A percentile compares a stretch with the other conserved stretches of the same genome.
These are phyloP conservation scores for Nomada fucata DNA, from an alignment of 2,888 invertebrate species.

Conservation along the genomic window DNA sequence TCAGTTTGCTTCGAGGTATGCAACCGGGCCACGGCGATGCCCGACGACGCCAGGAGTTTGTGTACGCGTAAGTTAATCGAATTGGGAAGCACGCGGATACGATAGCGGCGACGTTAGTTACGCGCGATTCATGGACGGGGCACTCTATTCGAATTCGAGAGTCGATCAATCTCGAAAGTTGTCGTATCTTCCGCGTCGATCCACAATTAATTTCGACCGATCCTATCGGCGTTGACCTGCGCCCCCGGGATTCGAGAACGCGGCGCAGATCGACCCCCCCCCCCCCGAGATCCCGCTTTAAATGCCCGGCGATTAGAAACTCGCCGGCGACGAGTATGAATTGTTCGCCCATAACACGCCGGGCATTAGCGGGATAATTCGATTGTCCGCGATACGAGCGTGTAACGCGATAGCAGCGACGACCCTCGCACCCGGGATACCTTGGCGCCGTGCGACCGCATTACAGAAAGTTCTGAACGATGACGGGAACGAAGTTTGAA, in stretches of 20 bases:
- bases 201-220: neutral
- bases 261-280: too few species aligned
- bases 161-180: neutral
- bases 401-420: conserved; percentile 39
- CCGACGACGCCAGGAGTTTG: too few species aligned
- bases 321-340: neutral
- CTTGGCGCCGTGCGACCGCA: conserved; percentile 44
- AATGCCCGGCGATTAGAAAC: neutral
- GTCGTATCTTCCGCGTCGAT: neutral
- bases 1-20: neutral
- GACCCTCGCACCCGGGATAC: conserved; percentile 43
- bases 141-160: neutral
- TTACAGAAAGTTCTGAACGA: conserved; percentile 55
- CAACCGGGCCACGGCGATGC: too few species aligned
- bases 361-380: conserved; percentile 39
- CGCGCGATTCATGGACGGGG: neutral
- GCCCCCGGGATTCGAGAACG: neutral
- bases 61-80: neutral
- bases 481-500: conserved; percentile 47
- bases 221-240: neutral
- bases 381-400: conserved; percentile 27
- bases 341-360: too few species aligned
- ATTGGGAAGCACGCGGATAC: neutral
- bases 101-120: neutral
- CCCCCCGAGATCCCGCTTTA: too few species aligned